Evolutionary conservation across 2,113 vertebrate genomes (phyloP).

Genomic region (Ophthalmolycus amberensis): DNA sequence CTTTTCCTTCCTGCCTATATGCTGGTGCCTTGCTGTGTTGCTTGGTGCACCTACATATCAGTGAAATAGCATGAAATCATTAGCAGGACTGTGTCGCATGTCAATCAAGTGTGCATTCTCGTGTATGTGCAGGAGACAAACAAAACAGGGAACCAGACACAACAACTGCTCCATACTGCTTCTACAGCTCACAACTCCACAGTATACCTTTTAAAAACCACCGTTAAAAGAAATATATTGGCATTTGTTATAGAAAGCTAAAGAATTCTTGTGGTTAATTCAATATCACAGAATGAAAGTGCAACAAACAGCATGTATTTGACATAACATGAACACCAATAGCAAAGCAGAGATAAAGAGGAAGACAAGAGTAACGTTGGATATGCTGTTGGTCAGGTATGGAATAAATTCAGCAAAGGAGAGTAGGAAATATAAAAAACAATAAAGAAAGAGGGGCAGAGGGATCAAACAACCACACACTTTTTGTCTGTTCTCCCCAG

Average conservation of each 20-base stretch:
- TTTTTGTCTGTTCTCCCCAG: constrained; percentile 4
- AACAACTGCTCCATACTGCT: neutral
- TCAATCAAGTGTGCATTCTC: neutral
- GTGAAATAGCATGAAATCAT: neutral
- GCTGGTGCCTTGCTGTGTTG: neutral
- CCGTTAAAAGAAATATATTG: neutral
- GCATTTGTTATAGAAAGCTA: neutral
- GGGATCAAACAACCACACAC: neutral
- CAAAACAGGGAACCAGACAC: neutral
- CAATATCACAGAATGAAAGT: neutral
- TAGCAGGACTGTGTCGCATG: neutral
- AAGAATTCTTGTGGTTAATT: neutral
- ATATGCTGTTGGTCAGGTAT: neutral
- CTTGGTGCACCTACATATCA: neutral
- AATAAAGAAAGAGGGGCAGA: neutral
- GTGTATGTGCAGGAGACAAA: neutral
- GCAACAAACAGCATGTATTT: neutral
- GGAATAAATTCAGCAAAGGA: neutral
- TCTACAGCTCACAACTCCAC: neutral
- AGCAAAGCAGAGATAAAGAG: neutral
- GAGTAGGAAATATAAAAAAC: neutral
- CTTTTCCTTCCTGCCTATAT: neutral
- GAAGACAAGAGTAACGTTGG: neutral
- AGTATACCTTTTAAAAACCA: neutral
- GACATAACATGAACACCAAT: neutral